Evolutionary conservation across 2,888 invertebrate genomes (phyloP).

Genomic region (Polymixis flavicincta): DNA sequence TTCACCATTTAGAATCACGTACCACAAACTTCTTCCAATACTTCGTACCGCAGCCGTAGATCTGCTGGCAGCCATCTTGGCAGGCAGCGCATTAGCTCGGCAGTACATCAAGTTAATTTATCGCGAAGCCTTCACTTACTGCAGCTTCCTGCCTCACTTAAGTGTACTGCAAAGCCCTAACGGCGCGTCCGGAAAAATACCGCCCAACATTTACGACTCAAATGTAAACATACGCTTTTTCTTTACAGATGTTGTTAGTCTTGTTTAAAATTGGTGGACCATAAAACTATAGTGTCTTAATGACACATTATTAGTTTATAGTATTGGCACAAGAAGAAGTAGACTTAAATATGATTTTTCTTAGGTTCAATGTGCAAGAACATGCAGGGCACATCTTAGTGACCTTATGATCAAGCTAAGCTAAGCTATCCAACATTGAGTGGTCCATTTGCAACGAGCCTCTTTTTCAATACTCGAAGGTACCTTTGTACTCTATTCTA

Average conservation of each 20-base stretch:
- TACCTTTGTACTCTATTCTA: too few species aligned
- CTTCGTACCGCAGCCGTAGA: slow-evolving; percentile 21
- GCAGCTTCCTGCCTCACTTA: slow-evolving; percentile 55
- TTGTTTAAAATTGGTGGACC: not conserved
- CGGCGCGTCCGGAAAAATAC: slow-evolving; percentile 39
- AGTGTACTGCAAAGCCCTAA: slow-evolving; percentile 42
- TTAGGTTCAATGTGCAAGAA: not conserved
- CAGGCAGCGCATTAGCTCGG: slow-evolving; percentile 50
- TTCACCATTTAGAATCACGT: not conserved
- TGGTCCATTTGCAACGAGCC: not conserved
- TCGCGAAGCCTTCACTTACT: slow-evolving; percentile 57
- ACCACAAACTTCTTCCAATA: slow-evolving; percentile 24
- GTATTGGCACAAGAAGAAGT: not conserved
- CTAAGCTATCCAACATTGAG: not conserved
- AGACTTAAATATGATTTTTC: not conserved
- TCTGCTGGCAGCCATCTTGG: slow-evolving; percentile 26
- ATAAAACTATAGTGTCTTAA: not conserved
- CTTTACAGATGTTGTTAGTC: not conserved
- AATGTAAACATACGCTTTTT: slow-evolving; percentile 23
- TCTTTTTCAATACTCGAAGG: not conserved
- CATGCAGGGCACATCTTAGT: not conserved
- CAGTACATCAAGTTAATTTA: slow-evolving; percentile 64
- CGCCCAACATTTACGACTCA: slow-evolving; percentile 15
- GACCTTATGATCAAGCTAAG: too few species aligned
- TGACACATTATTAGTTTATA: not conserved